These are phyloP conservation scores for Gorsachius magnificus DNA, from an alignment of 2,797 vertebrate genomes.

Conservation along the genomic window DNA sequence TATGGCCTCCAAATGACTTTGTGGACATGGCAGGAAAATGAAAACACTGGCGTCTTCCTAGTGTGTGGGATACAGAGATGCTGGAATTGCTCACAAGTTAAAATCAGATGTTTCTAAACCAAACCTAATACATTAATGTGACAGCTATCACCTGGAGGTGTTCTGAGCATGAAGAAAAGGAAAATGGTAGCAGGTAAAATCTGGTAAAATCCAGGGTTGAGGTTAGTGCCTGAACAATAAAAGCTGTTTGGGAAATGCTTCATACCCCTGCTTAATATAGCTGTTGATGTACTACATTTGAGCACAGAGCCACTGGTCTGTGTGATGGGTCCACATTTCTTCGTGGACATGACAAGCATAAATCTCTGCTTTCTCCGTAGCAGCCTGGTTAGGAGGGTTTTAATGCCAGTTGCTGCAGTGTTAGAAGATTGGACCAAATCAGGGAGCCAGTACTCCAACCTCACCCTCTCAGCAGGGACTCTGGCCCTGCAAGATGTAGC, in stretches of 20 bases:
- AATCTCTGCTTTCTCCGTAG: background rate
- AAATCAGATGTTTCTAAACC: background rate
- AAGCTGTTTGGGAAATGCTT: background rate
- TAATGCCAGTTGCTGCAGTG: conserved; percentile 16
- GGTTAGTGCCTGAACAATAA: background rate
- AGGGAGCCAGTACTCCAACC: background rate
- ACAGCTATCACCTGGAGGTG: background rate
- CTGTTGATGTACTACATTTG: background rate
- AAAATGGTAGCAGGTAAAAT: background rate
- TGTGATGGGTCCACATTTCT: background rate
- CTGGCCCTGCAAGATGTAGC: background rate
- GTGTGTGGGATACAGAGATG: background rate
- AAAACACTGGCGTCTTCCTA: background rate
- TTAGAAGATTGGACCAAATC: background rate
- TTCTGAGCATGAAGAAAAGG: background rate
- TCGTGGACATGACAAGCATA: background rate
- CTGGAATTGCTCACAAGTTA: background rate
- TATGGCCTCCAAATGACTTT: background rate
- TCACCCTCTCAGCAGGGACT: background rate
- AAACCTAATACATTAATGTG: background rate
- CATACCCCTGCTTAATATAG: background rate
- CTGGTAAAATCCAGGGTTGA: background rate
- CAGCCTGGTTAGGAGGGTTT: background rate
- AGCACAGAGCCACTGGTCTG: background rate
- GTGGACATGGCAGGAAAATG: background rate